phyloP scores from a whole-genome alignment of 92 coral and sea anemone species.

The Epizoanthus ramosus region DNA sequence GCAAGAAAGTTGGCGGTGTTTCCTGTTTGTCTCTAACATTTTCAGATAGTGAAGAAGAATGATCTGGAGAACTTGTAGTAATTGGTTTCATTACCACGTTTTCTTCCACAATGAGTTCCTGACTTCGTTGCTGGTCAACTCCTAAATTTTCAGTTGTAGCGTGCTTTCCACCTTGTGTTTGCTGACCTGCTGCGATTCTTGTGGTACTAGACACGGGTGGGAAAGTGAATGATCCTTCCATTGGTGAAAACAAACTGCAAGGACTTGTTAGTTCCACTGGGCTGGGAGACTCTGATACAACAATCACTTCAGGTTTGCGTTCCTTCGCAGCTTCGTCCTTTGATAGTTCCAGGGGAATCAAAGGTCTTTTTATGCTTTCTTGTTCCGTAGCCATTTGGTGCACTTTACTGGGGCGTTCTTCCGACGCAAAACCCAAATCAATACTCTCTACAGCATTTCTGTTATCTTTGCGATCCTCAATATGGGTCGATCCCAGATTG shows the following conservation, averaged over 20 bases:
- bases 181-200: conserved; percentile 6
- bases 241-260: conserved; percentile 61
- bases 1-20: conserved; percentile 1
- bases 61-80: too few species aligned
- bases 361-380: neutral
- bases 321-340: neutral
- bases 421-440: neutral
- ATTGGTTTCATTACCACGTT: neutral
- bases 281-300: conserved; percentile 49
- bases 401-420: neutral
- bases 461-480: too few species aligned
- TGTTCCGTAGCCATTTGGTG: neutral
- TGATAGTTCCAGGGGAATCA: neutral
- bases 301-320: neutral
- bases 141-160: neutral
- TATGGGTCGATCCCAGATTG: too few species aligned
- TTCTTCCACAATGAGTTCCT: neutral
- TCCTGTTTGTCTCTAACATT: neutral
- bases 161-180: neutral
- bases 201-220: conserved; percentile 26
- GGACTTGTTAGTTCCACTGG: conserved; percentile 71
- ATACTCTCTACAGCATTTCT: neutral
- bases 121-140: neutral
- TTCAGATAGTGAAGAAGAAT: neutral
- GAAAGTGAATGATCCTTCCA: conserved; percentile 40